Percentiles rank a stretch among this genome's conserved stretches.
phyloP scores from a whole-genome alignment of 2,113 vertebrate genomes.

The Chloropsis hardwickii region DNA sequence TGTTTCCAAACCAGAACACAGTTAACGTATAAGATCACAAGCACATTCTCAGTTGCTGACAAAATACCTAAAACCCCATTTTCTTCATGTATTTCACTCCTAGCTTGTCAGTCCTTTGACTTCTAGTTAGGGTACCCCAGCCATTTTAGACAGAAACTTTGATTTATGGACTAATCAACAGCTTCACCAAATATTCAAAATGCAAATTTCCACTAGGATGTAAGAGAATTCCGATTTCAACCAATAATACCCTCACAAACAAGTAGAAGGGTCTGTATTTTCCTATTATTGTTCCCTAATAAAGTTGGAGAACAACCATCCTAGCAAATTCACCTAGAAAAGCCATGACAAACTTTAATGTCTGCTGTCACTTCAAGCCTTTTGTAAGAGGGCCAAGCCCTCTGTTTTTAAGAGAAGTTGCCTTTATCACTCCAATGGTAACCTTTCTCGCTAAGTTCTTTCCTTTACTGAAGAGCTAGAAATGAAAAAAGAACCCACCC shows the following conservation, averaged over 20 bases:
- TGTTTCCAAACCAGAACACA: neutral
- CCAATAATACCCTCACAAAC: neutral
- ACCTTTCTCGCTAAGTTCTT: neutral
- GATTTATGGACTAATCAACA: neutral
- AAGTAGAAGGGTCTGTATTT: neutral
- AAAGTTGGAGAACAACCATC: neutral
- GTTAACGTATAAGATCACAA: neutral
- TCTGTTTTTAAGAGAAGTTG: neutral
- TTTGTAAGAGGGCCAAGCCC: neutral
- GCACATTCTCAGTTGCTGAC: neutral
- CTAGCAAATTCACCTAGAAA: neutral
- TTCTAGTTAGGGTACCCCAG: neutral
- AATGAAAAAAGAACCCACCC: neutral
- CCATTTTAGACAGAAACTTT: neutral
- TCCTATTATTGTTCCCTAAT: neutral
- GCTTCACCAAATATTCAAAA: neutral
- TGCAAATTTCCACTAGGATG: fast-evolving
- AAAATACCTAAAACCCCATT: neutral
- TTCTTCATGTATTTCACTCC: neutral
- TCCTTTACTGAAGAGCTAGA: neutral
- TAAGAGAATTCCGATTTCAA: neutral
- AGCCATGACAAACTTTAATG: neutral
- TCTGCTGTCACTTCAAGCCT: neutral
- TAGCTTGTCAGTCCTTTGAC: neutral
- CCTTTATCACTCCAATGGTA: neutral